Base-by-base conservation (phyloP, 2,888 invertebrate genomes). In the Sturmia bella region DNA sequence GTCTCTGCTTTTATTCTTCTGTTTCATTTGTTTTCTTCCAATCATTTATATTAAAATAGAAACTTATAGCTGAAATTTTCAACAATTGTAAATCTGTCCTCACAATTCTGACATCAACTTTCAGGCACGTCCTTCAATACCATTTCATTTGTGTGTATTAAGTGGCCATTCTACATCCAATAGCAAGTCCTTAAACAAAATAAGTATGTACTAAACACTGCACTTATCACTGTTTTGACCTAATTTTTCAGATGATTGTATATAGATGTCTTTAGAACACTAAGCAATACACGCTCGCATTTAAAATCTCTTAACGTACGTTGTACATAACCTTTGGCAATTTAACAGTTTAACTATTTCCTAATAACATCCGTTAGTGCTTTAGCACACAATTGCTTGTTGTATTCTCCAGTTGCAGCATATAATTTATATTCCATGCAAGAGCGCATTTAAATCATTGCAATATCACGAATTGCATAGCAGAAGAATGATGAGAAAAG, bases 291-390 rank as follows among this genome's bases (percentile, higher is more conserved):
- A n/a, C n/a, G 68, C 32, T 64, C 15, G n/a, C 15, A 63, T 54
- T 66, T 48, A 13, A 21, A 54, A 21, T 32, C 64, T 17, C 15
- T 24, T 11, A 66, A 19, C 41, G 66, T 68, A 52, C 52, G 13
- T 39, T 54, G 52, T 27, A 45, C 61, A 69, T 66, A 80, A 70
- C 76, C 75, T 76, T 76, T 76, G 75, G 76, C 80, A 80, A 70
- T 81, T 77, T 75, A 74, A 66, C 66, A 75, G 74, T 82, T 82
- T 74, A 76, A 76, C 68, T 76, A 78, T 78, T 78, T 82, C 78
- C 78, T 78, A 66, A 70, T 74, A 78, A 78, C 69, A 69, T 74
- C 82, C 74, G 74, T 56, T 61, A 61, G 59, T 59, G 41, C 17
- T 68, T n/a, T 15, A 52, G 32, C 32, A 32, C 32, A 19, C 50